A percentile compares a stretch with the other conserved stretches of the same genome.
Evolutionary conservation across 2,113 vertebrate genomes (phyloP).

Genomic region (Lagopus leucura): DNA sequence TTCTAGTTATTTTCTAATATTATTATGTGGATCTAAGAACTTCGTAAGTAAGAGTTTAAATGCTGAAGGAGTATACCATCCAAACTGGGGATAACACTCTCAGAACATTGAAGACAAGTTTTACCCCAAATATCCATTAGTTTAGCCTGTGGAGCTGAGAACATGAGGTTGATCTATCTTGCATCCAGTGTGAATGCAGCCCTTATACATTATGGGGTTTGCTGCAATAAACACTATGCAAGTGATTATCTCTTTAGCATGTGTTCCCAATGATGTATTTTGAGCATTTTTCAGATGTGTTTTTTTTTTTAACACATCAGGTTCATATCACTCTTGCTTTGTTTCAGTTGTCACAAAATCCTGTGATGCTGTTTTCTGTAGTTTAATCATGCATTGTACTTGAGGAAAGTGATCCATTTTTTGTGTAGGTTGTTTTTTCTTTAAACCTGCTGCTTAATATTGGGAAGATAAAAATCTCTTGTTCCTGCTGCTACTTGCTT

Average conservation of each 20-base stretch:
- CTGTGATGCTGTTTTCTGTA: neutral
- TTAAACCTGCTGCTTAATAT: neutral
- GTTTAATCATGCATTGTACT: neutral
- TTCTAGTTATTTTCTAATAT: neutral
- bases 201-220: neutral
- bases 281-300: neutral
- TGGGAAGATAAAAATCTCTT: neutral
- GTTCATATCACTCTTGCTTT: neutral
- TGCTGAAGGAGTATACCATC: neutral
- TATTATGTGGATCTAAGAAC: neutral
- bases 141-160: neutral
- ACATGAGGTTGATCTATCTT: neutral
- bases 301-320: too few relatives aligned
- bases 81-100: neutral
- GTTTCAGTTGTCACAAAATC: neutral
- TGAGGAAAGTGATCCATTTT: neutral
- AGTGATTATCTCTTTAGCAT: neutral
- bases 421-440: neutral
- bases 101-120: neutral
- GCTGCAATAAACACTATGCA: neutral
- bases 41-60: neutral
- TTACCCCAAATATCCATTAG: neutral
- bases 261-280: neutral
- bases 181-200: neutral
- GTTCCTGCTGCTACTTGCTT: neutral